Evolutionary conservation across 2,888 invertebrate genomes (phyloP).

Genomic region (Eupithecia inturbata): DNA sequence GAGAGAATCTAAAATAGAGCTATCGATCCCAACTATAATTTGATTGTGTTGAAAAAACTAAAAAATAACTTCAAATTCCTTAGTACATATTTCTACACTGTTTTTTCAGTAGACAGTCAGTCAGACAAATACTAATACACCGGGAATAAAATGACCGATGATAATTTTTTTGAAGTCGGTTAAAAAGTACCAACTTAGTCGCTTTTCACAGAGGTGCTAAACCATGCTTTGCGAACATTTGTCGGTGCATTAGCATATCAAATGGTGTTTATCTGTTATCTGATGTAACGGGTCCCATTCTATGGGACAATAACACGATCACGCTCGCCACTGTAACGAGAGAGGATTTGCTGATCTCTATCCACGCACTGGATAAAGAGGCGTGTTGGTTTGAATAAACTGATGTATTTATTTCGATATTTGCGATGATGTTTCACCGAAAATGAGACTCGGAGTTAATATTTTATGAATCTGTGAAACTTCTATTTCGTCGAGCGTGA

Average conservation of each 20-base stretch:
- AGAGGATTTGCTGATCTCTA: conserved; percentile 49
- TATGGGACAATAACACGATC: conserved; percentile 65
- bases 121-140: too few relatives aligned
- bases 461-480: too few relatives aligned
- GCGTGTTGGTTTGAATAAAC: conserved; percentile 13
- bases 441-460: background rate
- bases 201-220: conserved; percentile 56
- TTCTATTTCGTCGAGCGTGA: too few relatives aligned
- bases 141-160: too few relatives aligned
- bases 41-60: background rate
- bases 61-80: too few relatives aligned
- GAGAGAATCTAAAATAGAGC: background rate
- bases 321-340: conserved; percentile 37
- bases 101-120: too few relatives aligned
- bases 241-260: conserved; percentile 79
- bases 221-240: conserved; percentile 75
- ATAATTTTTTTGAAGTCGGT: too few relatives aligned
- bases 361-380: conserved; percentile 36
- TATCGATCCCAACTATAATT: background rate
- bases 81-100: too few relatives aligned
- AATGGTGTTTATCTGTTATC: conserved; percentile 57
- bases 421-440: background rate
- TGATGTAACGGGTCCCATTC: conserved; percentile 30
- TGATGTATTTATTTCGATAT: conserved; percentile 2
- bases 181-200: background rate